A percentile compares a stretch with the other conserved stretches of the same genome.
These are phyloP conservation scores for Eristalis pertinax DNA, from an alignment of 2,888 invertebrate species.

Conservation along the genomic window DNA sequence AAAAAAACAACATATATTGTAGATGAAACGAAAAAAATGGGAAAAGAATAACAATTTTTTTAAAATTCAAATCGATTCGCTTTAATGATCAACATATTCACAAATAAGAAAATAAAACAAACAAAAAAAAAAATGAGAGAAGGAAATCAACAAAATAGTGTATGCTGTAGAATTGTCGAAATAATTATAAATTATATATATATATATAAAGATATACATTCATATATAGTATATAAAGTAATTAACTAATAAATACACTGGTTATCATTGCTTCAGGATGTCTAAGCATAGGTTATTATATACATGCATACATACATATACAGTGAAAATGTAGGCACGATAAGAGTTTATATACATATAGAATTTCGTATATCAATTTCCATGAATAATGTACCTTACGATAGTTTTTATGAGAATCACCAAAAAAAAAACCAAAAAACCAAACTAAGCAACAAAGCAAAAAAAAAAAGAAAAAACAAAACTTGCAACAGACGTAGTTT, in stretches of 20 bases:
- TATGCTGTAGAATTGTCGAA: slow-evolving; percentile 62
- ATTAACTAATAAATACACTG: slow-evolving; percentile 51
- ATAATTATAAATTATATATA: slow-evolving; percentile 20
- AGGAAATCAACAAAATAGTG: slow-evolving; percentile 19
- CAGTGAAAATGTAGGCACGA: slow-evolving; percentile 55
- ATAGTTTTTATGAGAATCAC: slow-evolving; percentile 52
- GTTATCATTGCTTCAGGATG: slow-evolving; percentile 72
- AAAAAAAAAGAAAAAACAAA: slow-evolving; percentile 18
- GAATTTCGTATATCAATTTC: slow-evolving; percentile 69
- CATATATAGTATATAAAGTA: slow-evolving; percentile 31
- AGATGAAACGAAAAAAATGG: background rate
- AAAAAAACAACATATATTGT: slow-evolving; percentile 25
- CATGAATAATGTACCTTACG: slow-evolving; percentile 70
- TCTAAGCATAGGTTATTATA: slow-evolving; percentile 62
- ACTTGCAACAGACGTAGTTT: background rate
- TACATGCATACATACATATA: slow-evolving; percentile 21
- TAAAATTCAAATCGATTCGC: slow-evolving; percentile 63
- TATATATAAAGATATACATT: slow-evolving; percentile 30
- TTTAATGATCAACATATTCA: slow-evolving; percentile 67
- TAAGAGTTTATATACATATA: slow-evolving; percentile 58
- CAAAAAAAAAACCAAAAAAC: background rate
- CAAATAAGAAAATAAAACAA: background rate
- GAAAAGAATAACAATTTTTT: slow-evolving; percentile 19
- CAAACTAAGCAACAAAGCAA: slow-evolving; percentile 16
- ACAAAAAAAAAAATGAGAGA: background rate